Percentiles rank a stretch among this genome's conserved stretches.
Evolutionary conservation across 2,797 vertebrate genomes (phyloP).

Genomic region (Danio jaintianensis): DNA sequence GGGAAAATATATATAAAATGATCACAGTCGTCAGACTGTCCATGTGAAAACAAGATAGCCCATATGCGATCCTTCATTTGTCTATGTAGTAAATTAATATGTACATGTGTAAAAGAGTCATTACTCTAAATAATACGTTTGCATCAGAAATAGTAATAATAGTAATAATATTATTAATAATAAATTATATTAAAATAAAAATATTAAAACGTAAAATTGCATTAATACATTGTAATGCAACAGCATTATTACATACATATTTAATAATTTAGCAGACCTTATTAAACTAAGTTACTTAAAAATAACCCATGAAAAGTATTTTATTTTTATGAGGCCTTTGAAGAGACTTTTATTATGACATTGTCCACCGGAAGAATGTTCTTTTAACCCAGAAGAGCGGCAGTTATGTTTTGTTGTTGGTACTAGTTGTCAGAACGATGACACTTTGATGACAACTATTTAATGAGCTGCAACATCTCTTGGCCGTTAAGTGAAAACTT

Average conservation of each 20-base stretch:
- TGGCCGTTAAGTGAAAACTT: not conserved
- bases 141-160: not conserved
- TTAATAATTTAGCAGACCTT: not conserved
- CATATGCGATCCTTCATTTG: not conserved
- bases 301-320: no score
- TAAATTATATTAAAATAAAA: no score
- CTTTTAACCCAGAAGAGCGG: constrained; percentile 27
- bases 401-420: constrained; percentile 58
- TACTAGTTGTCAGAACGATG: constrained; percentile 2
- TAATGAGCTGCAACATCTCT: not conserved
- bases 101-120: no score
- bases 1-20: not conserved
- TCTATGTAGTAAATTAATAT: no score
- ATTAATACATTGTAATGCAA: not conserved
- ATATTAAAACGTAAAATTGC: no score
- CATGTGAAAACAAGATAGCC: not conserved
- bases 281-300: no score
- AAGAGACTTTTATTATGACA: constrained; percentile 52
- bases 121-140: not conserved
- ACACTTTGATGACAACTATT: not conserved
- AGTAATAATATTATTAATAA: no score
- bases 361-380: constrained; percentile 35
- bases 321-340: no score
- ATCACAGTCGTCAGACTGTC: not conserved
- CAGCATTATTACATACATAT: no score